Evolutionary conservation across 2,888 invertebrate species (phyloP), one percentile per base, ranked within the genome.

Genomic region (Caradrina kadenii): DNA sequence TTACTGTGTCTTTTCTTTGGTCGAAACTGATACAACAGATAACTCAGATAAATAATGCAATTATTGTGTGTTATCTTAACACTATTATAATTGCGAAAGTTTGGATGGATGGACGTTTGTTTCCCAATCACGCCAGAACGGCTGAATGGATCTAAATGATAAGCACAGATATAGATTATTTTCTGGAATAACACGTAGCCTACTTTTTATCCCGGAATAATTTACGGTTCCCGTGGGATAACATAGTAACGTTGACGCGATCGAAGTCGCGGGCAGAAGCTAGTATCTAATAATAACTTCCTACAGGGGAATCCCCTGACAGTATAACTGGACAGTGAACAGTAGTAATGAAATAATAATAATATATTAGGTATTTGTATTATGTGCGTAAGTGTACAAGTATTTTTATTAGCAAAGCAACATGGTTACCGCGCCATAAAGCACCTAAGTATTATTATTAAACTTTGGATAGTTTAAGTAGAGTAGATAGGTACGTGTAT

Each of bases 221-320:
- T 26, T 2, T 26, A 26, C 26, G 26, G 26, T 26, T 3, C 26
- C 26, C 26, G 2, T 26, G 26, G 26, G 26, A 26, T 26, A 26
- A 26, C 4, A 26, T 26, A 26, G 2, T 4, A 26, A 26, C 26
- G 2, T 26, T 26, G 26, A 26, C 26, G 26, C 26, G 26, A 26
- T 3, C 26, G 26, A 4, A 26, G 26, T 26, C 26, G 26, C 26
- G 26, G 4, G 26, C 10, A 13, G 42, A 42, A 1, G 1, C 6
- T 11, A 39, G 39, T 19, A 21, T 67, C 21, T 53, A 42, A 42
- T 21, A 21, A 22, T 52, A 58, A 58, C 42, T 50, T 75, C 59
- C 19, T 50, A 45, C 22, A 11, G 54, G 76, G 72, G 69, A 72
- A 13, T 68, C 13, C 76, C 76, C 76, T 49, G 26, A 26, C 26